These are phyloP conservation scores for Noctua fimbriata DNA, from an alignment of 2,888 invertebrate genomes.

Conservation along the genomic window DNA sequence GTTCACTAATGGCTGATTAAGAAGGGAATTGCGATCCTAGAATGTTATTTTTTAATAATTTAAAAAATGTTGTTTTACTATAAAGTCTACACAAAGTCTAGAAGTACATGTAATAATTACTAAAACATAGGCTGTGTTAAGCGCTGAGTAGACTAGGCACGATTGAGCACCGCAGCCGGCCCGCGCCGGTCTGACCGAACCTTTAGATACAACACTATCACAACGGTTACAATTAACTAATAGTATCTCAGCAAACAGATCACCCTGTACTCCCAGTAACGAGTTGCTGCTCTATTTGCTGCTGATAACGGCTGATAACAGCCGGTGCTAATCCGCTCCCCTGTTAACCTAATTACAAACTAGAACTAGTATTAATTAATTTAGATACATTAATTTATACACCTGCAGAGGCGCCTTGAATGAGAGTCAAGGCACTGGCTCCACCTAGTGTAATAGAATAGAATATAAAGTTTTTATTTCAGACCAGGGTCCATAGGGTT, in stretches of 20 bases:
- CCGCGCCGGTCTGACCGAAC: not conserved
- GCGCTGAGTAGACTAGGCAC: not conserved
- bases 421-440: not conserved
- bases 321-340: conserved; percentile 23
- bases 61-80: not conserved
- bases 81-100: not conserved
- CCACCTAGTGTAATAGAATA: not conserved
- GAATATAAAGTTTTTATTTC: no score
- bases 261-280: conserved; percentile 20
- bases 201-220: not conserved
- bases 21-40: not conserved
- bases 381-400: not conserved
- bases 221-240: not conserved
- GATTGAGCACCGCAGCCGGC: not conserved
- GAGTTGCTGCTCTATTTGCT: conserved; percentile 44
- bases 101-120: not conserved
- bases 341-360: conserved; percentile 37
- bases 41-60: not conserved
- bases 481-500: no score
- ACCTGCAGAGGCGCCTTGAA: not conserved
- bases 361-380: conserved; percentile 7
- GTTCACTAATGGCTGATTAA: not conserved
- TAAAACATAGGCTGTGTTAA: not conserved
- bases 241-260: conserved; percentile 30
- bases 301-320: conserved; percentile 50